Evolutionary conservation across 37 sponge, comb jelly and placozoan species (phyloP).

Genomic region (Aplysina aerophoba): DNA sequence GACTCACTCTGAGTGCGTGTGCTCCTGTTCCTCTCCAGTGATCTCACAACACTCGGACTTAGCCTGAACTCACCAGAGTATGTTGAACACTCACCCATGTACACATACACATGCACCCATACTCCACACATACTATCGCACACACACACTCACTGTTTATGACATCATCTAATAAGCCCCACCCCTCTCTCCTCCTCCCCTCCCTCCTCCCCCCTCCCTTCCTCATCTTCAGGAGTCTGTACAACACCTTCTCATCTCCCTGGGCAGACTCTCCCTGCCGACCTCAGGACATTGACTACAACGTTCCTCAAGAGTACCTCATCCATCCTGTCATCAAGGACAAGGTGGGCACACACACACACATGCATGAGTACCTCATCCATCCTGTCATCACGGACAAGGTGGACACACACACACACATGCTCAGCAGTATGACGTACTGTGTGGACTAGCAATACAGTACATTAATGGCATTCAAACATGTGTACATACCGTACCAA

Average conservation of each 20-base stretch:
- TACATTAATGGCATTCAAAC: too few species aligned
- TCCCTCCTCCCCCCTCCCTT: too few species aligned
- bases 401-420: too few species aligned
- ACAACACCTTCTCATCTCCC: constrained; percentile 94
- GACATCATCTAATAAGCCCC: too few species aligned
- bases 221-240: constrained; percentile 70
- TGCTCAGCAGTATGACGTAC: too few species aligned
- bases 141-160: too few species aligned
- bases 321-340: constrained; percentile 87
- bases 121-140: too few species aligned
- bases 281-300: constrained; percentile 92
- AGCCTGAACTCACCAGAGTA: constrained; percentile 97
- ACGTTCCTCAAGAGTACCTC: constrained; percentile 93
- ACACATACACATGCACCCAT: not conserved
- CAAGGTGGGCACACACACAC: constrained; percentile 60
- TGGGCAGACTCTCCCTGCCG: constrained; percentile 94
- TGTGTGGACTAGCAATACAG: too few species aligned
- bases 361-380: constrained; percentile 81
- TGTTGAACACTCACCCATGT: constrained; percentile 34
- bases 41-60: constrained; percentile 95
- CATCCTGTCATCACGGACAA: constrained; percentile 87
- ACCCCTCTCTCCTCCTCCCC: too few species aligned
- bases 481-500: too few species aligned
- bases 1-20: too few species aligned
- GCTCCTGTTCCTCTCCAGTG: constrained; percentile 56